These are phyloP conservation scores for Sarcophaga variegata DNA, from an alignment of 2,888 invertebrate species.

Conservation along the genomic window DNA sequence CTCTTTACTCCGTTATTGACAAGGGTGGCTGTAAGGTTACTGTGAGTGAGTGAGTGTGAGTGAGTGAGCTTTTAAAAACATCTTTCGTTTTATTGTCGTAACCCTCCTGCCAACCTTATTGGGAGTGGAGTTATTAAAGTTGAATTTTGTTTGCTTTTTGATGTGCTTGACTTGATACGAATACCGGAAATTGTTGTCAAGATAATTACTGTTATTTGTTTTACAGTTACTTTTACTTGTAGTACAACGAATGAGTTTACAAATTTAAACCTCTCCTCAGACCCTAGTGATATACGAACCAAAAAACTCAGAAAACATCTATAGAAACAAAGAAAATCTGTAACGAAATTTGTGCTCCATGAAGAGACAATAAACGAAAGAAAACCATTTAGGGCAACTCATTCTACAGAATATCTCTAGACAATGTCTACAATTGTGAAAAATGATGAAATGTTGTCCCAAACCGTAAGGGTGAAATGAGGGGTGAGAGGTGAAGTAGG, in stretches of 20 bases:
- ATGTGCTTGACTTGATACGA: conserved; percentile 79
- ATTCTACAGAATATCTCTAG: conserved; percentile 16
- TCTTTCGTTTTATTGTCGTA: conserved; percentile 29
- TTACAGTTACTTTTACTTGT: conserved; percentile 66
- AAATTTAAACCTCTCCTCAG: conserved; percentile 14
- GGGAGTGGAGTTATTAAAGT: conserved; percentile 69
- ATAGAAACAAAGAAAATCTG: conserved; percentile 29
- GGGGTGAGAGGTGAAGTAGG: neutral
- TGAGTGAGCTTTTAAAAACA: conserved; percentile 26
- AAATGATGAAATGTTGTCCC: neutral
- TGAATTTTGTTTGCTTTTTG: conserved; percentile 63
- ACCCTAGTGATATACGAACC: neutral
- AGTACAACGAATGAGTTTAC: conserved; percentile 19
- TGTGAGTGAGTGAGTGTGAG: neutral
- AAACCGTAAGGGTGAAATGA: neutral
- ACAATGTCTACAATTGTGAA: neutral
- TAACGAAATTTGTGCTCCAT: neutral
- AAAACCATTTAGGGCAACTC: neutral
- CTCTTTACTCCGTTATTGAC: no score
- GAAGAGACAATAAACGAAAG: neutral
- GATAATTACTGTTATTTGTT: conserved; percentile 82
- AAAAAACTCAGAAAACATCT: neutral
- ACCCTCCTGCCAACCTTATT: conserved; percentile 47
- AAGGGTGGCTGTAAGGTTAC: no score
- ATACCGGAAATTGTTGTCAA: conserved; percentile 82